Evolutionary conservation across 37 sponge, comb jelly and placozoan species (phyloP).

Genomic region (Amphimedon queenslandica): DNA sequence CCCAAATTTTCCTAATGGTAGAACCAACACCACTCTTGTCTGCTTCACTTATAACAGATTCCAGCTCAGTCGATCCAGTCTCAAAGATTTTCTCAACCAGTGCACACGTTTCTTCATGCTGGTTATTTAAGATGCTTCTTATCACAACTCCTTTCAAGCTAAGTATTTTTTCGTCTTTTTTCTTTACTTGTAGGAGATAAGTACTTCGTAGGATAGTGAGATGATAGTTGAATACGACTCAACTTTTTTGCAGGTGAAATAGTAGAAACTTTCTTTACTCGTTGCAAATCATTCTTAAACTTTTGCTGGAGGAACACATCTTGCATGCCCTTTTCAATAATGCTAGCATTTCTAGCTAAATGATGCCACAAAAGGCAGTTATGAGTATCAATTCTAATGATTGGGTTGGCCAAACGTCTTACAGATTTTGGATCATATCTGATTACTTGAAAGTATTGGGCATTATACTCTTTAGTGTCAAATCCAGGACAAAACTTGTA

Average conservation of each 20-base stretch:
- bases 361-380: slow-evolving; percentile 26
- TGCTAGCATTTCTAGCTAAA: slow-evolving; percentile 27
- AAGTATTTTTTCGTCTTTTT: slow-evolving; percentile 20
- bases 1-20: slow-evolving; percentile 20
- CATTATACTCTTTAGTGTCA: neutral
- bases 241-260: slow-evolving; percentile 1
- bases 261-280: neutral
- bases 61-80: slow-evolving; percentile 12
- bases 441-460: slow-evolving; percentile 15
- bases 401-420: slow-evolving; percentile 16
- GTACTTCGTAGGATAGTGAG: slow-evolving; percentile 16
- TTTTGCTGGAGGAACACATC: slow-evolving; percentile 18
- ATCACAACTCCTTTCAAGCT: slow-evolving; percentile 11
- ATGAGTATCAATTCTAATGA: slow-evolving; percentile 24
- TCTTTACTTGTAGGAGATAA: slow-evolving; percentile 26
- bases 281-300: slow-evolving; percentile 13
- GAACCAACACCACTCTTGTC: slow-evolving; percentile 28
- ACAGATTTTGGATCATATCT: slow-evolving; percentile 30
- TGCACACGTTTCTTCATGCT: slow-evolving; percentile 27
- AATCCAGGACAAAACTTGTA: slow-evolving; percentile 51
- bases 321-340: slow-evolving; percentile 10
- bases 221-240: slow-evolving; percentile 3
- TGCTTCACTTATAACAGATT: slow-evolving; percentile 13
- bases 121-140: slow-evolving; percentile 14
- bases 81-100: slow-evolving; percentile 5